phyloP scores from a whole-genome alignment of 2,113 vertebrate genomes.

The Grammomys surdaster region DNA sequence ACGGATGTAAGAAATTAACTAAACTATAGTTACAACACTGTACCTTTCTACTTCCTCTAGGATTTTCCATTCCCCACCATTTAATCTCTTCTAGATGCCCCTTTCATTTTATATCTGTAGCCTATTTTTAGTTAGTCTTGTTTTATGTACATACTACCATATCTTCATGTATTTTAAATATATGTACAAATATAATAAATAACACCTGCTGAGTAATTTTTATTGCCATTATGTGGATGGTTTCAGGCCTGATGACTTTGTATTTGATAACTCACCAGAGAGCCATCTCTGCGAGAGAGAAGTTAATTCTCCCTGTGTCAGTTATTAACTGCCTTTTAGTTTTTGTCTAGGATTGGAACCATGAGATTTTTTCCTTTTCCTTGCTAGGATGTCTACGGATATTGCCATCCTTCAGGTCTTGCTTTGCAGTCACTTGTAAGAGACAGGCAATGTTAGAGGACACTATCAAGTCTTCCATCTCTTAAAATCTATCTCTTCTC shows the following conservation, averaged over 20 bases:
- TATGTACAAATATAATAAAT: not conserved
- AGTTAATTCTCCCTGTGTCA: not conserved
- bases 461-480: too few species aligned
- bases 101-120: not conserved
- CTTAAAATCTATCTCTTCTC: not conserved
- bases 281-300: not conserved
- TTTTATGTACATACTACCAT: not conserved
- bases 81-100: not conserved
- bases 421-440: not conserved
- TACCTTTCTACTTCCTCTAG: not conserved
- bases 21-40: not conserved
- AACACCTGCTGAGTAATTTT: too few species aligned
- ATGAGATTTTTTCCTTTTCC: not conserved
- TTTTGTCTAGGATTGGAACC: not conserved
- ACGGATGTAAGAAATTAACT: not conserved
- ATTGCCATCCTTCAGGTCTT: not conserved
- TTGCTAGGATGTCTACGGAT: not conserved
- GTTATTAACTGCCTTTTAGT: not conserved
- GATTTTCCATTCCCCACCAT: too few species aligned
- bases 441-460: not conserved
- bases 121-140: not conserved
- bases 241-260: not conserved
- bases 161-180: not conserved
- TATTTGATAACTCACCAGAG: too few species aligned
- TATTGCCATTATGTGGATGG: not conserved